Base-by-base conservation (phyloP, 2,113 vertebrate genomes). In the Alligator sinensis region DNA sequence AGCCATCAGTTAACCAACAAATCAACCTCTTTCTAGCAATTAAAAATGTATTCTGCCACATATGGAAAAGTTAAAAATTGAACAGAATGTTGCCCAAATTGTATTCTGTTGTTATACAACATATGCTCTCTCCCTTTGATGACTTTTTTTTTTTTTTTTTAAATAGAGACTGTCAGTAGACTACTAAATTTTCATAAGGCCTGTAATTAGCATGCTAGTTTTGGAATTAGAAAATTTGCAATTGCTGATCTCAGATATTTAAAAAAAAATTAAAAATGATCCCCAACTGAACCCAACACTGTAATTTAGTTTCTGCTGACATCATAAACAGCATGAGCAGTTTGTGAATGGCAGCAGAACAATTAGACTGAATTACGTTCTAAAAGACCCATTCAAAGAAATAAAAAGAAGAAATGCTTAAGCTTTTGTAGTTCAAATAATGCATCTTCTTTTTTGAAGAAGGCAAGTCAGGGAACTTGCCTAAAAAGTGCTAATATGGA, bases 281-380 rank as follows among this genome's bases (percentile, higher is more conserved):
- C 75, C 80, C 82, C 78, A 28, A 14, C 55, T 83, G 58, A 91
- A 91, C 82, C 85, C 30, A 96, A 82, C 22, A 60, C 15, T 87
- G 77, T 96, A 95, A 95, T 96, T 97, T 96, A 95, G 15, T 94
- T 97, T 92, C 66, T 93, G 60, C 66, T 96, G 93, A 75, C 5
- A 4, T 91, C 72, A 87, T 90, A 90, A 96, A 90, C 61, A 83
- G 62, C 61, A 13, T 60, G 47, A 96, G 24, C 34, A 78, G 21
- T 90, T 93, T 75, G 79, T 91, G 81, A 97, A 93, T 95, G 89
- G 57, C 78, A 95, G 30, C 57, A 83, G 27, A 92, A 91, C 81
- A 96, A 93, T 94, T 91, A 83, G 77, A 22, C 87, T 92, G 74
- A 95, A 92, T 95, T 96, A 64, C 76, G 72, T 77, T 85, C 47